Base-by-base conservation (phyloP, 2,888 invertebrate genomes). In the Buathra laborator region DNA sequence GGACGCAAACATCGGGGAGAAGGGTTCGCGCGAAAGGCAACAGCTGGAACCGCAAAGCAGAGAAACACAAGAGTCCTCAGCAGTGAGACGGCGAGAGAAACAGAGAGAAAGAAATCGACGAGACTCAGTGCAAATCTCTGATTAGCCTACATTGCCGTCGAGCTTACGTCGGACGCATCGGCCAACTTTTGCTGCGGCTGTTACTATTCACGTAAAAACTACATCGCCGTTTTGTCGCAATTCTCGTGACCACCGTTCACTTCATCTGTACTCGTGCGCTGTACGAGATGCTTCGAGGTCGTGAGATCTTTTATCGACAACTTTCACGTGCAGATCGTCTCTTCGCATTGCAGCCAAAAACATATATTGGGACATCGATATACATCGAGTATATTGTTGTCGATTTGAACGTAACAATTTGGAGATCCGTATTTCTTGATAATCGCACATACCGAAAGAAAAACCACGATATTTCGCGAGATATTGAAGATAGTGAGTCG, bases 111-210 rank as follows among this genome's bases (percentile, higher is more conserved):
- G 66, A 71, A 77, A 67, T 76, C 24, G 44, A 62, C 70, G 62
- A 56, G 76, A 76, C 77, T 82, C 74, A 6, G 70, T 68, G 81
- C 79, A 89, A 90, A 91, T 91, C 89, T 89, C 88, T 90, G 89
- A 92, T 92, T 92, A 92, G 89, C 91, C 91, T 90, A 92, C 88
- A 92, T 91, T 88, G 87, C 84, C 81, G 53, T 72, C 43, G 67
- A 85, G 89, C 87, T 89, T 88, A 86, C 62, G 83, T 78, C 77
- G 72, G 77, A 83, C 81, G 71, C 78, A 59, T 74, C 75, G 81
- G 44, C 72, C 68, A 83, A 75, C 85, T 83, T 83, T 85, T 32
- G 14, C 59, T 32, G 48, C 56, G 32, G 67, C 44, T 51, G 67
- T 77, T 37, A 12, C 53, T 56, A 46, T 19, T 46, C 46, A 67